phyloP scores from a whole-genome alignment of 1,140 invertebrate genomes.

The Tachypleus tridentatus region DNA sequence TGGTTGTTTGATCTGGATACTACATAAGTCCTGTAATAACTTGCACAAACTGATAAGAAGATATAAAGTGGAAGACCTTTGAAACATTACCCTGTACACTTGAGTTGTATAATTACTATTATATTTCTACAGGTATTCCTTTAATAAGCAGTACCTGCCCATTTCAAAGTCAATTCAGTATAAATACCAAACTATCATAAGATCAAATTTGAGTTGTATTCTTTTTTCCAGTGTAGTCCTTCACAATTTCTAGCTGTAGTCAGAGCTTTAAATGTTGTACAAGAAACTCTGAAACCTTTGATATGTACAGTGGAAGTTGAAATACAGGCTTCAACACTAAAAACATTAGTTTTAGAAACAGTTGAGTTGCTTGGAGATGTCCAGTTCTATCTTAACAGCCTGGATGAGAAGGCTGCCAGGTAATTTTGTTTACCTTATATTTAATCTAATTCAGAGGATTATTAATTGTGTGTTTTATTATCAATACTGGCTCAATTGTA shows the following conservation, averaged over 20 bases:
- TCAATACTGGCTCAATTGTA: background rate
- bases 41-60: no score
- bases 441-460: background rate
- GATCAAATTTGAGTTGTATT: background rate
- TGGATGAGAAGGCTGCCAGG: slow-evolving; percentile 24
- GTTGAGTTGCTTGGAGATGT: slow-evolving; percentile 28
- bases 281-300: background rate
- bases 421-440: background rate
- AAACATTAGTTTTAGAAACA: slow-evolving; percentile 25
- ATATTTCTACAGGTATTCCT: no score
- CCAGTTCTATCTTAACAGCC: slow-evolving; percentile 23
- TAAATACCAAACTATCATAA: no score
- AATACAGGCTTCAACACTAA: slow-evolving; percentile 23
- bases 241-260: background rate
- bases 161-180: no score
- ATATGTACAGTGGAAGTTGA: slow-evolving; percentile 6
- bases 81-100: no score
- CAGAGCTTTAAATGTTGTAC: background rate
- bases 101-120: no score
- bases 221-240: background rate
- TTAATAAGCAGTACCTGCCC: no score
- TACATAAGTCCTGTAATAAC: no score
- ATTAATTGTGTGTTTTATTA: background rate
- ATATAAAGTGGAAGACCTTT: no score
- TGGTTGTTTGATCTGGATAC: no score